Conservation (phyloP, 2,888 invertebrate species). For the Cenopis cana region DNA sequence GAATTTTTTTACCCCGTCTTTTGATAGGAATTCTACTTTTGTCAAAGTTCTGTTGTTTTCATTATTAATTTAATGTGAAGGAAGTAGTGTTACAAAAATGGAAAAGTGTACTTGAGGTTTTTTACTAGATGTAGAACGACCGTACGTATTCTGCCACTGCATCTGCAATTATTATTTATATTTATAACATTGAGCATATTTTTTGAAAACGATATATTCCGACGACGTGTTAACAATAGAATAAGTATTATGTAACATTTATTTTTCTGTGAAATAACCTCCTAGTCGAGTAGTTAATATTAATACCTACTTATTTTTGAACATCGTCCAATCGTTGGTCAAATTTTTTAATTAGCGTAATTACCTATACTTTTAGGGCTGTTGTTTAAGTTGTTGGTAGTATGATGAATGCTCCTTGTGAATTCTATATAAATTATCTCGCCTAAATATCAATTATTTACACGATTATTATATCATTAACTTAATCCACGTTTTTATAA, state of each 20-base stretch:
- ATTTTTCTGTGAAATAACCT: slow-evolving; percentile 56
- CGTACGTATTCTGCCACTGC: slow-evolving; percentile 26
- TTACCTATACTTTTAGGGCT: slow-evolving; percentile 26
- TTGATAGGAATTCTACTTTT: slow-evolving; percentile 65
- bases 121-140: slow-evolving; percentile 51
- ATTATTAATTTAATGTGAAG: slow-evolving; percentile 59
- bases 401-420: slow-evolving; percentile 51
- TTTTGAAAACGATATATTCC: slow-evolving; percentile 60
- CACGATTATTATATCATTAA: slow-evolving; percentile 49
- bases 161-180: neutral
- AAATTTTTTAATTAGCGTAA: slow-evolving; percentile 6
- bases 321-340: slow-evolving; percentile 8
- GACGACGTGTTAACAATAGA: slow-evolving; percentile 56
- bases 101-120: slow-evolving; percentile 65
- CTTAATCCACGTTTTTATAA: slow-evolving; percentile 43
- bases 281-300: slow-evolving; percentile 44
- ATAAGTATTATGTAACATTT: slow-evolving; percentile 50
- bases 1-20: slow-evolving; percentile 55
- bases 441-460: slow-evolving; percentile 63
- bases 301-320: slow-evolving; percentile 48
- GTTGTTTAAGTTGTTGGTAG: slow-evolving; percentile 42
- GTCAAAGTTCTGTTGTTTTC: slow-evolving; percentile 69
- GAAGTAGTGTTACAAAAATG: slow-evolving; percentile 60
- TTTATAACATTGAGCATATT: slow-evolving; percentile 56
- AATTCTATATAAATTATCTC: slow-evolving; percentile 57